phyloP scores from a whole-genome alignment of 2,888 invertebrate species.

The Oasisia sp. region DNA sequence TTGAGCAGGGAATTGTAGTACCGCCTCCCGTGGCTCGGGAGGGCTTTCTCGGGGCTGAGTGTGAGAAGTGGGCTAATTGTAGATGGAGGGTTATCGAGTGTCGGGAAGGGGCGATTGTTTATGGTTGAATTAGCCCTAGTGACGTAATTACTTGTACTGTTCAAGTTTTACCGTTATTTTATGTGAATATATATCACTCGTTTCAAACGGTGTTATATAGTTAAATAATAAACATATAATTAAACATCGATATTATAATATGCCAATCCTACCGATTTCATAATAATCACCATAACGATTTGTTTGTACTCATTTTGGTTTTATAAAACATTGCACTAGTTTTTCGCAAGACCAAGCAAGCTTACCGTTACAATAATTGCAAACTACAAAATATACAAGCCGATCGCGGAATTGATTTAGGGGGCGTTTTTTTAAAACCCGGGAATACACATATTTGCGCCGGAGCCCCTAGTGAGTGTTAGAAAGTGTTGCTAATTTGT shows the following conservation, averaged over 20 bases:
- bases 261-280: too few species aligned
- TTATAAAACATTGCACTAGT: too few species aligned
- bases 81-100: conserved; percentile 4
- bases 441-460: too few species aligned
- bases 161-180: background rate
- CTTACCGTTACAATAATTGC: too few species aligned
- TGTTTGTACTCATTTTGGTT: background rate
- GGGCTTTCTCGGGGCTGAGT: background rate
- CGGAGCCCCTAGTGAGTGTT: too few species aligned
- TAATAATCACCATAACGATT: background rate
- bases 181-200: background rate
- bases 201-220: background rate
- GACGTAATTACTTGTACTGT: background rate
- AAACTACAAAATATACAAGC: too few species aligned
- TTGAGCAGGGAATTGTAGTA: background rate
- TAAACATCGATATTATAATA: background rate
- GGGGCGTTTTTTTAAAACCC: too few species aligned
- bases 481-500: too few species aligned
- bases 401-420: too few species aligned
- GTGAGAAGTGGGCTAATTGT: background rate
- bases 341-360: too few species aligned
- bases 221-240: background rate
- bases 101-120: background rate
- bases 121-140: background rate
- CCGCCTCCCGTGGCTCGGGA: background rate